Evolutionary conservation across 2,797 vertebrate genomes (phyloP).

Genomic region (Onychomys leucogaster): DNA sequence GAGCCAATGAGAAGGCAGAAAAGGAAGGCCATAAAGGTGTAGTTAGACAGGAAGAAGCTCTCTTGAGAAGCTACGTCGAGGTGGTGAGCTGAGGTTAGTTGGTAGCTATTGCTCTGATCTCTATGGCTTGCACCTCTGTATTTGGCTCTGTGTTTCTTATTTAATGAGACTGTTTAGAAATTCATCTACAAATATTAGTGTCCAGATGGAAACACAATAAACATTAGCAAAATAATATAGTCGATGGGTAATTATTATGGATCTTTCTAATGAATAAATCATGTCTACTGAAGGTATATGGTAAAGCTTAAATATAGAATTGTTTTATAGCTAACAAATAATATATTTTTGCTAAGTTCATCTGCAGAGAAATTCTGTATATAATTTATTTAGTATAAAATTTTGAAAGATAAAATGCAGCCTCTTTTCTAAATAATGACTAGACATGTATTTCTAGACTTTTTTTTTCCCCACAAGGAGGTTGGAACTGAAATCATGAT

Average conservation of each 20-base stretch:
- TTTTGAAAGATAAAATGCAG: conserved; percentile 54
- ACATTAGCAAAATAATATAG: conserved; percentile 39
- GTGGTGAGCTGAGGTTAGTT: no score
- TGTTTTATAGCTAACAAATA: background rate
- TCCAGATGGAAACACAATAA: conserved; percentile 26
- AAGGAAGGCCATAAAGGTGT: no score
- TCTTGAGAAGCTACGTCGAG: no score
- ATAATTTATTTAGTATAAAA: conserved; percentile 44
- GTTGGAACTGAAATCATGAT: conserved; percentile 74
- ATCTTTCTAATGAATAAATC: background rate
- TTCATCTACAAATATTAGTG: no score
- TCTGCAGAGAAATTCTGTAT: conserved; percentile 2
- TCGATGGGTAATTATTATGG: background rate
- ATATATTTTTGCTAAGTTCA: conserved; percentile 35
- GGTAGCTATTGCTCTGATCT: no score
- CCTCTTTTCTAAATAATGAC: conserved; percentile 50
- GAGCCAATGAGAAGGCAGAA: no score
- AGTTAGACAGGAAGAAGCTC: no score
- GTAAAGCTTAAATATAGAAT: conserved; percentile 8
- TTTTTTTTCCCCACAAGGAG: conserved; percentile 65
- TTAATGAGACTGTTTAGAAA: no score
- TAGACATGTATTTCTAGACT: conserved; percentile 75
- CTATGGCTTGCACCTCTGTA: no score
- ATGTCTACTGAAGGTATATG: background rate
- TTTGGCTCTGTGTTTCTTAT: no score